Percentiles rank a stretch among this genome's conserved stretches.
Evolutionary conservation across 2,888 invertebrate species (phyloP).

Genomic region (Lissocephala sabroskyi): DNA sequence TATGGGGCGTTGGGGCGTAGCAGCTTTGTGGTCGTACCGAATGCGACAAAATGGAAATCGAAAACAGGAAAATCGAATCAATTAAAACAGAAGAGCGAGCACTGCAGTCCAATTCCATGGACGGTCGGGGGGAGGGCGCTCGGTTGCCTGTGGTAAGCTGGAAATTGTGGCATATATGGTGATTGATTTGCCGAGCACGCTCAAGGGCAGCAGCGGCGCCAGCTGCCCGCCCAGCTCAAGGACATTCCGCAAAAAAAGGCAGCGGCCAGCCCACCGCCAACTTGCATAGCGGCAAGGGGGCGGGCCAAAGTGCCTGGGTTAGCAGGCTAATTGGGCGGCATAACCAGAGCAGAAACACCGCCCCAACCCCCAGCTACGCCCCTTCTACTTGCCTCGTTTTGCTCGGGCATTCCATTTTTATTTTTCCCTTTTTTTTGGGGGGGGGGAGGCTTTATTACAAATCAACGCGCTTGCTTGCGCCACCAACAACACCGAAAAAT

Average conservation of each 20-base stretch:
- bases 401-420: neutral
- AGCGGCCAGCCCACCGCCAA: conserved; percentile 11
- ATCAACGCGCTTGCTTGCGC: neutral
- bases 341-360: neutral
- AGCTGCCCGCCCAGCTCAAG: too few species aligned
- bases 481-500: neutral
- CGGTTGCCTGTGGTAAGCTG: conserved; percentile 6
- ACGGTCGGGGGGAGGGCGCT: neutral
- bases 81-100: conserved; percentile 14
- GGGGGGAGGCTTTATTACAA: neutral
- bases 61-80: conserved; percentile 26
- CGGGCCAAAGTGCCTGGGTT: too few species aligned
- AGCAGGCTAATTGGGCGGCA: too few species aligned
- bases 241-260: conserved; percentile 3
- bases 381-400: too few species aligned
- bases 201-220: too few species aligned
- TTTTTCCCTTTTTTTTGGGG: too few species aligned
- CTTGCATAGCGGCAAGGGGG: too few species aligned
- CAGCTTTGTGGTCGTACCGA: too few species aligned
- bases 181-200: conserved; percentile 28
- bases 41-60: conserved; percentile 32
- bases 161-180: conserved; percentile 9
- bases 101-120: neutral
- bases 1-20: too few species aligned
- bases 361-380: neutral